Base-by-base conservation (phyloP, 2,888 invertebrate species). In the Eudemis profundana region DNA sequence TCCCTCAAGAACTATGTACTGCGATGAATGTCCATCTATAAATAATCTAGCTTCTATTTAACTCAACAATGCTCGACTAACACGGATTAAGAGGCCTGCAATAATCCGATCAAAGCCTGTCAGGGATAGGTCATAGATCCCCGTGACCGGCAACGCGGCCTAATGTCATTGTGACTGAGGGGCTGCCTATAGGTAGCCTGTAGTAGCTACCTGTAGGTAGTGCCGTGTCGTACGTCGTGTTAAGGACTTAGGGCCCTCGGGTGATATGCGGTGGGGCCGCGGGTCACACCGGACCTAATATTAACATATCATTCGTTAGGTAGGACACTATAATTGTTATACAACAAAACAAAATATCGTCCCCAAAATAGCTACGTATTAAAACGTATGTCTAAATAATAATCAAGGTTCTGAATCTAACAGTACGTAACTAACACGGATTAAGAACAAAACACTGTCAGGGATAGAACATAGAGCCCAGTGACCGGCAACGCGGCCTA, bases 71-170 rank as follows among this genome's bases (percentile, higher is more conserved):
- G 10, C 44, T 15, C 4, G 5, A 17, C 17, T 8, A 12, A 19
- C 33, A 51, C 12, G n/a, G 50, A 50, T 14, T 10, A 14, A 51
- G 17, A 42, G 33, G 53, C 36, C 23, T 2, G 17, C 29, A 14
- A 46, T 53, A 61, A 61, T 61, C 46, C 14, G 38, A 53, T 61
- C 33, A 23, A 23, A 53, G 21, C 51, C 44, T 36, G n/a, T 46
- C 21, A 44, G 4, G 14, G 17, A 46, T 47, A 51, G 61, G 51
- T 33, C 42, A 61, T 27, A 38, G 29, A 40, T n/a, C 61, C 51
- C 53, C n/a, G 23, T 23, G 46, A 44, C 60, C 27, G 8, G 12
- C 23, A 44, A 61, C 51, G 23, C 51, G 23, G 29, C 7, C 53
- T 61, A 53, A 61, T 36, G 44, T 53, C 46, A 44, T 46, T 61